These are phyloP conservation scores for Caloenas nicobarica DNA, from an alignment of 2,113 vertebrate genomes.

Conservation along the genomic window DNA sequence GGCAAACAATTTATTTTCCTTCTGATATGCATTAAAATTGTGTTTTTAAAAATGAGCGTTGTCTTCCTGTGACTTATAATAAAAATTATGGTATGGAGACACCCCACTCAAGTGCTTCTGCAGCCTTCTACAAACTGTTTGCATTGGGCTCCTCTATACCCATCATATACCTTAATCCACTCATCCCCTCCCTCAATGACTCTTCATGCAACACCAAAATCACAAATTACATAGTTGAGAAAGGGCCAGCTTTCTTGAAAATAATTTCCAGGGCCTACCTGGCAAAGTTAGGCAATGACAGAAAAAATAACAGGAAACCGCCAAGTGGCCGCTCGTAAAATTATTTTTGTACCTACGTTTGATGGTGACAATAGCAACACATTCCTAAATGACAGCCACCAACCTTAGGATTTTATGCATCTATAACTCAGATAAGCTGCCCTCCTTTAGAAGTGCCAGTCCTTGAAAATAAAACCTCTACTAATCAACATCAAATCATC, in stretches of 20 bases:
- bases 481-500: neutral
- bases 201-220: neutral
- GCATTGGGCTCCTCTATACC: neutral
- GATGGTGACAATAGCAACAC: neutral
- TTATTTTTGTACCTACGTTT: neutral
- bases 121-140: neutral
- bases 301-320: slow-evolving; percentile 12
- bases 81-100: neutral
- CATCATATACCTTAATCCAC: neutral
- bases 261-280: neutral
- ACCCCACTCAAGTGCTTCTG: neutral
- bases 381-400: neutral
- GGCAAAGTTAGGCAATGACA: neutral
- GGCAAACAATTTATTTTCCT: neutral
- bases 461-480: neutral
- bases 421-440: neutral
- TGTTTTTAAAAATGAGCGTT: neutral
- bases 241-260: neutral
- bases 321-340: neutral
- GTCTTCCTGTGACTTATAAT: neutral
- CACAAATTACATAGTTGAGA: neutral
- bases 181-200: neutral
- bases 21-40: neutral
- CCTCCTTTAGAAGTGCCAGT: neutral
- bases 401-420: neutral